Base-by-base conservation (phyloP, 2,113 vertebrate species). In the Falcunculus frontatus region DNA sequence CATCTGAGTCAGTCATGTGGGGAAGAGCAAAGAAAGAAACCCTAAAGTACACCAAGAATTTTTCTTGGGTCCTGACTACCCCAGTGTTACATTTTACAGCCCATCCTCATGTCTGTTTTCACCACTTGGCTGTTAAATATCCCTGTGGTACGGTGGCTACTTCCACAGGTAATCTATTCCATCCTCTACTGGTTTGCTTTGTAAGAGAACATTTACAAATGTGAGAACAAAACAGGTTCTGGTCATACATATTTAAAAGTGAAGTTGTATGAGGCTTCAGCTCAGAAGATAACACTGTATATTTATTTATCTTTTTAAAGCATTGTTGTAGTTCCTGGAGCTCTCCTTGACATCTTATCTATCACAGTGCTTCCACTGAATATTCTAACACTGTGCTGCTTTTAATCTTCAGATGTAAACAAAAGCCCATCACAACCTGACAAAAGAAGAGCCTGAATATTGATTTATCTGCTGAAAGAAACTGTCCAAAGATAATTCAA, bases 181-280 rank as follows among this genome's bases (percentile, higher is more conserved):
- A 8, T 25, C 64, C 29, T 74, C 25, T 33, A 11, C 39, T 42
- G 23, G 39, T 89, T 95, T 93, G 35, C 46, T 83, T 73, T 96
- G 37, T 83, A 94, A 93, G 82, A 81, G 72, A 97, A 65, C 47
- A 69, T 91, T 97, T 96, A 72, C 84, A 92, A 84, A 91, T 81
- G 70, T 93, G 57, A 3, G 39, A 96, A 85, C 65, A 76, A 79
- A 95, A 91, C 65, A 44, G 30, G 33, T 85, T 96, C 91, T 77
- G 84, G 87, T 97, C 91, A 97, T 97, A 95, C 96, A 97, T 98
- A 97, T 97, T 98, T 97, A 97, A 98, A 98, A 97, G 86, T 87
- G 78, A 88, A 97, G 89, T 89, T 96, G 84, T 84, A 95, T 89
- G 77, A 95, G 69, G 55, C 59, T 97, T 96, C 86, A 84, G 72